Conservation (phyloP, 2,888 invertebrate genomes). For the Drosophila neotestacea region DNA sequence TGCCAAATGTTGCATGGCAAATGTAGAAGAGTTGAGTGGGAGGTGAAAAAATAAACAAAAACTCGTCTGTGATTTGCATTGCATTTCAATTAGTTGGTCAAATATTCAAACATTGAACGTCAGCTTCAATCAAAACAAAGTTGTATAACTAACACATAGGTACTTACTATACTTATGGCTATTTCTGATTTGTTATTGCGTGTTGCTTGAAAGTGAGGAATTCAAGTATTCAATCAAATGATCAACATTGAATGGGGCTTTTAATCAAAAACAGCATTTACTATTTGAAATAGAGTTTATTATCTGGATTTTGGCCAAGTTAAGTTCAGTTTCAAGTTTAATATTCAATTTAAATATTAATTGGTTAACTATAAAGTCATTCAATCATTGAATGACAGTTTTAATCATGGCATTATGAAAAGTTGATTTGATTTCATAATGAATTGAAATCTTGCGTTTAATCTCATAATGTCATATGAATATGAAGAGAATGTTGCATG, state of each 20-base stretch:
- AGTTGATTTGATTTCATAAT: too few relatives aligned
- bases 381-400: too few relatives aligned
- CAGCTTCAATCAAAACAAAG: conserved; percentile 13
- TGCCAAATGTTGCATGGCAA: conserved; percentile 27
- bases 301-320: too few relatives aligned
- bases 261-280: too few relatives aligned
- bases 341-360: too few relatives aligned
- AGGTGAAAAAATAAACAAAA: conserved; percentile 4
- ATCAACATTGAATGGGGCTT: neutral
- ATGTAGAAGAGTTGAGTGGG: neutral
- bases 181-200: neutral
- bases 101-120: conserved; percentile 21
- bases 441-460: neutral
- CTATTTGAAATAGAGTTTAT: too few relatives aligned
- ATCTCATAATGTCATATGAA: neutral
- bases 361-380: too few relatives aligned
- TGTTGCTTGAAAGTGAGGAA: neutral
- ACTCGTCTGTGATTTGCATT: neutral
- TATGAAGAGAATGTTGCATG: too few relatives aligned
- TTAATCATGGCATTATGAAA: too few relatives aligned
- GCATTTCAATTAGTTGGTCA: conserved; percentile 25
- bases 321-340: too few relatives aligned
- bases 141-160: neutral
- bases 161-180: neutral
- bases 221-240: neutral